Conservation (phyloP, 2,888 invertebrate species). For the Neelides folsomi region DNA sequence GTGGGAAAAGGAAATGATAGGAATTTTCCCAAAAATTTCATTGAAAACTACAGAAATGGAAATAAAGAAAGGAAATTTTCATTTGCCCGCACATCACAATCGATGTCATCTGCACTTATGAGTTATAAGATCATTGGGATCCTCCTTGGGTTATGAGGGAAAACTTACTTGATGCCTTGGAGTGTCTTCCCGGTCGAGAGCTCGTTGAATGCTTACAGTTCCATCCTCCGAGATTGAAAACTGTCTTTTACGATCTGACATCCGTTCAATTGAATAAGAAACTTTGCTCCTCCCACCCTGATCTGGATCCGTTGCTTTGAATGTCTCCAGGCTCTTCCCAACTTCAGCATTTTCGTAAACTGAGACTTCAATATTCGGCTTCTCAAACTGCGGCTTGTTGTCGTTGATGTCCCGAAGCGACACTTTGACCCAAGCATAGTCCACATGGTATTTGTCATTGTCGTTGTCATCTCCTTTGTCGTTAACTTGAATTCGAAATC, state of each 20-base stretch:
- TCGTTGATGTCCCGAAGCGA: slow-evolving; percentile 59
- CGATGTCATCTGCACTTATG: background rate
- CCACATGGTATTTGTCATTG: slow-evolving; percentile 93
- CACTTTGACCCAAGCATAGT: slow-evolving; percentile 88
- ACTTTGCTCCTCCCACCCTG: slow-evolving; percentile 78
- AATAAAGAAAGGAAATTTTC: too few relatives aligned
- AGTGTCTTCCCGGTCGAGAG: slow-evolving; percentile 84
- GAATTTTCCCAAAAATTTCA: background rate
- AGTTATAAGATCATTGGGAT: background rate
- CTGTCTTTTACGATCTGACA: slow-evolving; percentile 82
- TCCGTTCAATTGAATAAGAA: slow-evolving; percentile 79
- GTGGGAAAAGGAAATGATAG: background rate
- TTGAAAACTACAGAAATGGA: background rate
- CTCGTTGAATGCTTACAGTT: slow-evolving; percentile 82
- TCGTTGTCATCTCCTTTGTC: slow-evolving; percentile 89
- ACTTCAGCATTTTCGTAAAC: slow-evolving; percentile 85
- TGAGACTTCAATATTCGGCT: slow-evolving; percentile 80
- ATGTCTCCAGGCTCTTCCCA: slow-evolving; percentile 79
- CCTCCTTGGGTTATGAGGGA: background rate
- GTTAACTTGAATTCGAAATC: slow-evolving; percentile 85
- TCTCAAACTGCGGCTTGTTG: slow-evolving; percentile 64
- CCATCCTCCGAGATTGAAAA: slow-evolving; percentile 91
- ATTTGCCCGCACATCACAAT: too few relatives aligned
- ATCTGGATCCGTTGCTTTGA: slow-evolving; percentile 91
- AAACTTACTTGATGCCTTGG: slow-evolving; percentile 64